A percentile compares a stretch with the other conserved stretches of the same genome.
Evolutionary conservation across 2,888 invertebrate species (phyloP).

Genomic region (Habrosyne pyritoides): DNA sequence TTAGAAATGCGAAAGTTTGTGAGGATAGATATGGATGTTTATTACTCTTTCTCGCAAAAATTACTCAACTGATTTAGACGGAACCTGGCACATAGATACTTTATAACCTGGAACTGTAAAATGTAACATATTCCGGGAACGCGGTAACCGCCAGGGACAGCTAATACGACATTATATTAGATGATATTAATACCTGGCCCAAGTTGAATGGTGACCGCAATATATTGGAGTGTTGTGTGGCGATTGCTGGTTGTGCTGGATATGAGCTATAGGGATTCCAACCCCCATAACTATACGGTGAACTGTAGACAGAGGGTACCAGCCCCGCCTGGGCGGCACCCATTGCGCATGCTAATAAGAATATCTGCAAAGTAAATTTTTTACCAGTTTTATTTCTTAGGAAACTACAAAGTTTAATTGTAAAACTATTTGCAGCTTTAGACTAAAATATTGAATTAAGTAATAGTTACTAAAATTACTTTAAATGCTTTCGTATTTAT

Average conservation of each 20-base stretch:
- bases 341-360: constrained; percentile 54
- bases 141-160: too few species aligned
- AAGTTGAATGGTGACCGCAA: constrained; percentile 86
- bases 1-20: too few species aligned
- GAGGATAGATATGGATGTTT: too few species aligned
- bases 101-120: too few species aligned
- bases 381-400: background rate
- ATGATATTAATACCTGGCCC: constrained; percentile 83
- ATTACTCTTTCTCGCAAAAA: too few species aligned
- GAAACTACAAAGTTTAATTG: too few species aligned
- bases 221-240: constrained; percentile 85
- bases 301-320: constrained; percentile 62
- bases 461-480: background rate
- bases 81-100: too few species aligned
- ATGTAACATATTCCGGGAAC: too few species aligned
- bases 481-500: background rate
- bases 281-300: constrained; percentile 58
- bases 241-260: constrained; percentile 76
- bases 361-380: constrained; percentile 44
- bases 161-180: too few species aligned
- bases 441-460: too few species aligned
- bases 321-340: constrained; percentile 56
- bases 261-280: constrained; percentile 73
- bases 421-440: too few species aligned
- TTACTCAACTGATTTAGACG: too few species aligned